Evolutionary conservation across 2,888 invertebrate genomes (phyloP).

Genomic region (Blera fallax): DNA sequence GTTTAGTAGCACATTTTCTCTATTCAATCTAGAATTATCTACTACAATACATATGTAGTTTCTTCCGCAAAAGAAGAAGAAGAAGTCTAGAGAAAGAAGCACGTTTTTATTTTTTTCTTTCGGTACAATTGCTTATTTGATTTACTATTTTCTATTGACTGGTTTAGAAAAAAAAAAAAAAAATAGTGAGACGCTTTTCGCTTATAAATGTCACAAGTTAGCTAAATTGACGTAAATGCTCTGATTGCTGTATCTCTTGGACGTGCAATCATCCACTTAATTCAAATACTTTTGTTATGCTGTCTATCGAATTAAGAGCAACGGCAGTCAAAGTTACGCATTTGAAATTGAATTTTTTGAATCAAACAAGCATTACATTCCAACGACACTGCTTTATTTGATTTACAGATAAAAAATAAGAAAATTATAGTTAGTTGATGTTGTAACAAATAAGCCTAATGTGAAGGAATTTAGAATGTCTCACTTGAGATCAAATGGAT

Average conservation of each 20-base stretch:
- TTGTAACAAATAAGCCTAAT: not conserved
- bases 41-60: no score
- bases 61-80: no score
- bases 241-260: constrained; percentile 21
- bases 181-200: constrained; percentile 23
- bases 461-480: no score
- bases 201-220: constrained; percentile 20
- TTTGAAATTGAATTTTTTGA: not conserved
- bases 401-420: not conserved
- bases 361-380: not conserved
- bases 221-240: constrained; percentile 43
- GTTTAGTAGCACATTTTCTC: no score
- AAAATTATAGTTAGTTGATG: not conserved
- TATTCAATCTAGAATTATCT: no score
- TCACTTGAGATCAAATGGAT: no score
- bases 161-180: not conserved
- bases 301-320: constrained; percentile 42
- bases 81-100: no score
- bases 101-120: no score
- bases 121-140: no score
- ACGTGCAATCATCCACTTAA: constrained; percentile 53
- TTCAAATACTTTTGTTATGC: constrained; percentile 38
- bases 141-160: not conserved
- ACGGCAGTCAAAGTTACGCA: constrained; percentile 25
- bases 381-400: not conserved